Conservation (phyloP, 2,113 vertebrate species). For the Eurypyga helias region DNA sequence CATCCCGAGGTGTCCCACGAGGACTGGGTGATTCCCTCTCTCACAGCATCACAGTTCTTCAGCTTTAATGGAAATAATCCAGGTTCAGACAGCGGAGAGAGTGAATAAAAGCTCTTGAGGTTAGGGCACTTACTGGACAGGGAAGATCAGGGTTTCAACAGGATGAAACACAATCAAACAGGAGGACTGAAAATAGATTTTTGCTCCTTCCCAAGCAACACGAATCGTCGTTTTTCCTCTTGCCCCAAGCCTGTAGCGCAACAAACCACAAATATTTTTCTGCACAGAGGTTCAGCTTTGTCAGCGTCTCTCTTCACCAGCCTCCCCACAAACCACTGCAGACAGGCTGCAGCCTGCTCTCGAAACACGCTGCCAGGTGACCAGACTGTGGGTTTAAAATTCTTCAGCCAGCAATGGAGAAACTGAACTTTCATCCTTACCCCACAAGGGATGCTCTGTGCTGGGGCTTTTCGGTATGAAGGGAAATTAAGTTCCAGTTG, state of each 20-base stretch:
- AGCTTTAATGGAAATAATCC: background rate
- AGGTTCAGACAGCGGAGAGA: background rate
- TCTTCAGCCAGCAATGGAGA: background rate
- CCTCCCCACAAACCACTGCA: background rate
- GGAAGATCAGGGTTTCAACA: background rate
- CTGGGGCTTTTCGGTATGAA: background rate
- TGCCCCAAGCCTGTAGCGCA: background rate
- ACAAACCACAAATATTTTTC: background rate
- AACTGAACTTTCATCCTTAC: background rate
- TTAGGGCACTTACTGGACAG: background rate
- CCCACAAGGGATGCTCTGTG: fast-evolving
- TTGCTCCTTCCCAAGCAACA: background rate
- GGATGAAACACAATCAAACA: background rate
- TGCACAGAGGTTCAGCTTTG: background rate
- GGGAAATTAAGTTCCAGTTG: background rate
- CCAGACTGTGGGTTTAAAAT: fast-evolving
- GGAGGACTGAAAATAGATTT: background rate
- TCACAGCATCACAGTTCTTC: background rate
- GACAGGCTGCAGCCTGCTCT: background rate
- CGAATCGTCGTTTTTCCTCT: background rate
- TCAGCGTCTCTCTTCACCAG: background rate
- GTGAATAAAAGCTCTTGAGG: background rate
- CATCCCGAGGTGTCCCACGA: fast-evolving
- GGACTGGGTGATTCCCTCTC: background rate
- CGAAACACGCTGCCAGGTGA: background rate